Percentiles rank a stretch among this genome's conserved stretches.
Evolutionary conservation across 2,113 vertebrate species (phyloP).

Genomic region (Thermophis baileyi): DNA sequence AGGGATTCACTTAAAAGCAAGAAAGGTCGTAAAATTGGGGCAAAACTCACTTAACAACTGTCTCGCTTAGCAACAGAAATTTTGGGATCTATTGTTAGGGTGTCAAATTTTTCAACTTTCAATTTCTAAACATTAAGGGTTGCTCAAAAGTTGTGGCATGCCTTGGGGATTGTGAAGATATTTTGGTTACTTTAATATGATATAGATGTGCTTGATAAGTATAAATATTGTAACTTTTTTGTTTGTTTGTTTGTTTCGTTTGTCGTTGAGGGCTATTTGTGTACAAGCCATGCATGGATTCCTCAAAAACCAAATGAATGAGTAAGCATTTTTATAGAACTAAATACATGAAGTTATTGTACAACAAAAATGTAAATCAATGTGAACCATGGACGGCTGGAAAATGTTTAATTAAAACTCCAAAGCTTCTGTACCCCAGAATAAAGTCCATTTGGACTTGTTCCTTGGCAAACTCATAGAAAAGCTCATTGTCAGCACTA

Average conservation of each 20-base stretch:
- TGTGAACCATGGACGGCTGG: too few species aligned
- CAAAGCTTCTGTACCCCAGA: background rate
- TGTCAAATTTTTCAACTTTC: too few species aligned
- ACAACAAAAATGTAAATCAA: background rate
- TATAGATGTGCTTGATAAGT: too few species aligned
- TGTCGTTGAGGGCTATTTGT: background rate
- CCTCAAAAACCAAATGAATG: background rate
- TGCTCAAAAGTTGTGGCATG: too few species aligned
- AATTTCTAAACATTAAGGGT: too few species aligned
- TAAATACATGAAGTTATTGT: background rate
- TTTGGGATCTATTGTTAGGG: background rate
- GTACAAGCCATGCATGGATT: background rate
- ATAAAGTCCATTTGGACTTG: background rate
- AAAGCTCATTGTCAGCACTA: too few species aligned
- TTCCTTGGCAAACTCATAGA: background rate
- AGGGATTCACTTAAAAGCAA: background rate
- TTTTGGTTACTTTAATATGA: too few species aligned
- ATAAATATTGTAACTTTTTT: too few species aligned
- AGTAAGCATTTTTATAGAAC: background rate
- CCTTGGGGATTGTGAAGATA: too few species aligned
- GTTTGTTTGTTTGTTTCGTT: too few species aligned
- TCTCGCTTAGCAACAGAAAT: background rate
- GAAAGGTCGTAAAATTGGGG: background rate
- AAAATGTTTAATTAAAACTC: background rate
- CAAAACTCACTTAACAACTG: background rate